Evolutionary conservation across 2,113 vertebrate species (phyloP), one percentile per base, ranked within the genome.

Genomic region (Datnioides undecimradiatus): DNA sequence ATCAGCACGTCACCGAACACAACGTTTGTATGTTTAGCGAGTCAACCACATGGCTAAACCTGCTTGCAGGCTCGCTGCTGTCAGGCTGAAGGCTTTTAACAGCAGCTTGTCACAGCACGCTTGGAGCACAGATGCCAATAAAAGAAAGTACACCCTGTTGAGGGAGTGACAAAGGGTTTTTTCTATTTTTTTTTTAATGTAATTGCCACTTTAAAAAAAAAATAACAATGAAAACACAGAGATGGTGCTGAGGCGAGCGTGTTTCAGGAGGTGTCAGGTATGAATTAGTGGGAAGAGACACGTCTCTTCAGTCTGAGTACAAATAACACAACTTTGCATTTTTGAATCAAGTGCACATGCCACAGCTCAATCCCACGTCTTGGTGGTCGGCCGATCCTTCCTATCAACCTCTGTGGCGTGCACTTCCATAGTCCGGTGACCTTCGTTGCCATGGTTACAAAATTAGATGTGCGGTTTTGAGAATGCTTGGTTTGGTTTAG

Each of bases 231-330:
- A 38, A 79, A 83, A 54, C 16, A 31, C 9, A n/a, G 17, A 13
- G 48, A 27, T 21, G 55, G 16, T 64, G 14, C 8, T 36, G 49
- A 43, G 25, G 13, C 51, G 36, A 29, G n/a, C 25, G 33, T 71
- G 6, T 38, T 80, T 57, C 25, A 62, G 58, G 16, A 40, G 13
- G 36, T 79, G 75, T 59, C 82, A 79, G 71, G 57, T 73, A 82
- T 36, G 59, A 85, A 83, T 70, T 54, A 68, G 72, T 14, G 29
- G 41, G n/a, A n/a, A n/a, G n/a, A n/a, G n/a, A n/a, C n/a, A n/a
- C n/a, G n/a, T n/a, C n/a, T n/a, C n/a, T n/a, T n/a, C n/a, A n/a
- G n/a, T n/a, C n/a, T n/a, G n/a, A n/a, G n/a, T n/a, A n/a, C n/a
- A n/a, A n/a, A n/a, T n/a, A n/a, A n/a, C n/a, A n/a, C n/a, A n/a